A percentile compares a stretch with the other conserved stretches of the same genome.
These are phyloP conservation scores for Allygus modestus DNA, from an alignment of 2,888 invertebrate genomes.

Conservation along the genomic window DNA sequence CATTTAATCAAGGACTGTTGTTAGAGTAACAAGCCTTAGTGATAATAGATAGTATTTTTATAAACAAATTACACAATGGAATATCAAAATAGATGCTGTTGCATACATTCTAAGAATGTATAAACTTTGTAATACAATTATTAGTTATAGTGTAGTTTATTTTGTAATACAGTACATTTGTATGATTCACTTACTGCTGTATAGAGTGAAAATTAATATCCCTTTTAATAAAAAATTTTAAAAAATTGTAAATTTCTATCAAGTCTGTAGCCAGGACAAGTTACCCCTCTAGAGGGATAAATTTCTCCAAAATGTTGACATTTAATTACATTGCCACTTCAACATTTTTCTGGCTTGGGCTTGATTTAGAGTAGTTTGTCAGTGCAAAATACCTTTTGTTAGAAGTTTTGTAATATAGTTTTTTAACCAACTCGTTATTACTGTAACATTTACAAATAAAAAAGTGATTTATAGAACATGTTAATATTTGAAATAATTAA, in stretches of 20 bases:
- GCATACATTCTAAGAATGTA: conserved; percentile 28
- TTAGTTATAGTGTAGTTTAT: background rate
- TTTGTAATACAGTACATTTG: background rate
- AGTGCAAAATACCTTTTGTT: no score
- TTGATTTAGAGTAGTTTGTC: no score
- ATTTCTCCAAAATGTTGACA: no score
- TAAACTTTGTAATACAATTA: background rate
- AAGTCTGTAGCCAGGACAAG: no score
- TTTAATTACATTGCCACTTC: no score
- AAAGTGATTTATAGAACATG: conserved; percentile 1
- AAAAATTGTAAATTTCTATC: no score
- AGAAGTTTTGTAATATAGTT: no score
- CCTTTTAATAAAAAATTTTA: no score
- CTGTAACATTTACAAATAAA: conserved; percentile 14
- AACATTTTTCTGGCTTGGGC: no score
- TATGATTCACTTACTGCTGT: background rate
- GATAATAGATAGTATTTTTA: conserved; percentile 22
- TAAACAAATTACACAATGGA: background rate
- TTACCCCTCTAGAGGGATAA: no score
- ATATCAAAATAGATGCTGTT: background rate
- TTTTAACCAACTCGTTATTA: no score
- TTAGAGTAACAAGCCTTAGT: conserved; percentile 19
- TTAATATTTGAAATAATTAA: background rate
- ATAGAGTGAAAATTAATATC: background rate
- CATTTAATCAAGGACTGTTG: background rate